Evolutionary conservation across 2,113 vertebrate species (phyloP).

Genomic region (Grammomys dolichurus): DNA sequence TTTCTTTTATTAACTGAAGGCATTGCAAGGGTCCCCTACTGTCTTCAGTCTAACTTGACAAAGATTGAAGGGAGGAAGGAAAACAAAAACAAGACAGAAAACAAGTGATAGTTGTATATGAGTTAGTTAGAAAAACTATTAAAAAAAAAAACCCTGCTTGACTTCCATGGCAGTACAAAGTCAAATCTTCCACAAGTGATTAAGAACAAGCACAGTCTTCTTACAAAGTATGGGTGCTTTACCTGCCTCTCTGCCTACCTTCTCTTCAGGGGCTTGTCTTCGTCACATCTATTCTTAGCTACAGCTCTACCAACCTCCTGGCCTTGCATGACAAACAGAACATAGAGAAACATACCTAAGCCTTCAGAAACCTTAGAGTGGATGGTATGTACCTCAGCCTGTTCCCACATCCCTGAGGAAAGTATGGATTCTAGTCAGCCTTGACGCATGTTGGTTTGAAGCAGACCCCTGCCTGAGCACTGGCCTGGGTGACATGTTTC

Average conservation of each 20-base stretch:
- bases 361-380: background rate
- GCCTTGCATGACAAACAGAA: background rate
- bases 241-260: background rate
- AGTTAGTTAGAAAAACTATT: background rate
- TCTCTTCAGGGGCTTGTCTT: background rate
- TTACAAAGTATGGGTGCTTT: background rate
- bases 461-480: background rate
- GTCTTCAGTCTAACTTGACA: slow-evolving; percentile 41
- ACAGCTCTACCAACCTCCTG: accelerated
- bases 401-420: slow-evolving; percentile 6
- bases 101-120: background rate
- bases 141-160: background rate
- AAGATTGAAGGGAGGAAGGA: background rate
- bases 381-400: background rate
- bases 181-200: background rate
- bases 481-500: background rate
- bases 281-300: no score
- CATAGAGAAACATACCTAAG: background rate
- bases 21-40: background rate
- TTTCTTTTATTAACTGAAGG: slow-evolving; percentile 19
- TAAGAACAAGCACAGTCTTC: background rate
- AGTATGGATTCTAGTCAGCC: background rate
- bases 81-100: background rate
- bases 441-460: background rate
- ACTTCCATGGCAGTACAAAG: background rate